These are phyloP conservation scores for Clunio marinus DNA, from an alignment of 2,888 invertebrate genomes.

Conservation along the genomic window DNA sequence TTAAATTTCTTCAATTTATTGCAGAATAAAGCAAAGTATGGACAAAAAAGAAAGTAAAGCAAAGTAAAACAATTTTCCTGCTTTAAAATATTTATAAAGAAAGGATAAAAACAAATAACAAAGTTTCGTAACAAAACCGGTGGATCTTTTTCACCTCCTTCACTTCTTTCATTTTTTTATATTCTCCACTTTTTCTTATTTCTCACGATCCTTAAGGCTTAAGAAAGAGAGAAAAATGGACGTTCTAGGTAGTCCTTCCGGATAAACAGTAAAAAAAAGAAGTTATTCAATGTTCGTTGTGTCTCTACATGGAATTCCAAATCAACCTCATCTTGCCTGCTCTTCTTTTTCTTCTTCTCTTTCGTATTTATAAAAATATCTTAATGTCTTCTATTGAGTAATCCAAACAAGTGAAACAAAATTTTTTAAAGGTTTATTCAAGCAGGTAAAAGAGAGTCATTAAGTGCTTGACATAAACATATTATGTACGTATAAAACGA, in stretches of 20 bases:
- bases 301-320: not conserved
- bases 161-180: too few relatives aligned
- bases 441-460: conserved; percentile 11
- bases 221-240: not conserved
- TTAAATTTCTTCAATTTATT: too few relatives aligned
- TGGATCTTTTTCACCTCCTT: not conserved
- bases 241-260: not conserved
- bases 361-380: too few relatives aligned
- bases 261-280: conserved; percentile 4
- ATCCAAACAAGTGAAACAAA: conserved; percentile 13
- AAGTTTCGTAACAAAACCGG: not conserved
- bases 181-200: not conserved
- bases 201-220: conserved; percentile 16
- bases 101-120: not conserved
- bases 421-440: not conserved
- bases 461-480: conserved; percentile 11
- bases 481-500: not conserved
- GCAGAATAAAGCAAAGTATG: too few relatives aligned
- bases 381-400: conserved; percentile 6
- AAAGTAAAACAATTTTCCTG: too few relatives aligned
- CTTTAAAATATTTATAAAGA: conserved; percentile 2
- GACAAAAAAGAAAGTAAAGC: too few relatives aligned
- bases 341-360: not conserved
- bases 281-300: too few relatives aligned
- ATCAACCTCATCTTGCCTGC: conserved; percentile 9